A percentile compares a stretch with the other conserved stretches of the same genome.
Conservation (phyloP, 2,888 invertebrate species). For the Bombylius major region DNA sequence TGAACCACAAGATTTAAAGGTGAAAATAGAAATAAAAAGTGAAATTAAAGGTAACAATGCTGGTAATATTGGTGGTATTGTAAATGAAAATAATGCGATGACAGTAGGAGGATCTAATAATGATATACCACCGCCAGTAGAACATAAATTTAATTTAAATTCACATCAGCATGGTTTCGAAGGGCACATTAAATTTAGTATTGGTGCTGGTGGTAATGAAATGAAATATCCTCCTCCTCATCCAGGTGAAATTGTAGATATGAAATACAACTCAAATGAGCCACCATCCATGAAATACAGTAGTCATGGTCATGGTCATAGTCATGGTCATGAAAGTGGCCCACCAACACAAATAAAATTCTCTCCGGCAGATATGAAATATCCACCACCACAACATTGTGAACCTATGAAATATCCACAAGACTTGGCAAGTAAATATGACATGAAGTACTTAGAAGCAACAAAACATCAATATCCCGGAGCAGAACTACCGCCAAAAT, state of each 20-base stretch:
- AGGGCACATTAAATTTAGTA: constrained; percentile 16
- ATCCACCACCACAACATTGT: constrained; percentile 27
- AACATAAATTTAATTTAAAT: constrained; percentile 32
- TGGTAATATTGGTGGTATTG: constrained; percentile 1
- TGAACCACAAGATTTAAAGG: constrained; percentile 60
- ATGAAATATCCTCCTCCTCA: constrained; percentile 2
- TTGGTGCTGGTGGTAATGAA: constrained; percentile 7
- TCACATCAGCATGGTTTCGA: constrained; percentile 32
- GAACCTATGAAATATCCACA: constrained; percentile 13
- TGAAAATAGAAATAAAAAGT: constrained; percentile 52
- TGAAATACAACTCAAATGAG: constrained; percentile 27
- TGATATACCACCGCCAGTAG: constrained; percentile 35
- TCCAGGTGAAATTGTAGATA: constrained; percentile 25
- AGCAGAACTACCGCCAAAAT: constrained; percentile 20
- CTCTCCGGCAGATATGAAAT: constrained; percentile 38
- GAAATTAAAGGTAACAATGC: constrained; percentile 23
- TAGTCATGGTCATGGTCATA: constrained; percentile 8
- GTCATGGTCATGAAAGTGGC: constrained; percentile 7
- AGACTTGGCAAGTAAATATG: constrained; percentile 25
- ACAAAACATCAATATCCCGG: constrained; percentile 20
- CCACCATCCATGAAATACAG: constrained; percentile 26
- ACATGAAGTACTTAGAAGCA: constrained; percentile 32
- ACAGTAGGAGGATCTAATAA: constrained; percentile 21
- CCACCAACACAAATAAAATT: constrained; percentile 19
- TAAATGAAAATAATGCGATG: constrained; percentile 26